Base-by-base conservation (phyloP, 1,140 invertebrate genomes). In the Dinothrombium tinctorium region DNA sequence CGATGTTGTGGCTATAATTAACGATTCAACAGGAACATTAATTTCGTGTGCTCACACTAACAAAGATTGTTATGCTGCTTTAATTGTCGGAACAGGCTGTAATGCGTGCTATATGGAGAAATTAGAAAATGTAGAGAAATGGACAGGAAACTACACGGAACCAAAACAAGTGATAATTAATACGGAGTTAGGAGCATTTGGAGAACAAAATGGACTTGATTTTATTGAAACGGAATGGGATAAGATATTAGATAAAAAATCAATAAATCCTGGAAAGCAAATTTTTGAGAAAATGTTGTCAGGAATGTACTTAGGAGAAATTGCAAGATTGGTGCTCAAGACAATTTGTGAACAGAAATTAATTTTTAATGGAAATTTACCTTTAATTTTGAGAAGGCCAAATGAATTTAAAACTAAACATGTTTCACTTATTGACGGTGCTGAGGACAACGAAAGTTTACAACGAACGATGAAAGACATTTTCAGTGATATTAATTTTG, bases 61-160 rank as follows among this genome's bases (percentile, higher is more conserved):
- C 53, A 69, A 64, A 45, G 69, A 76, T 50, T 90, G 83, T 61
- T 67, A 74, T 51, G 68, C 90, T 57, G 83, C 82, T 52, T 67
- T 92, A 33, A 92, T 92, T 56, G 72, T 89, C 48, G 83, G 83
- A 4, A 95, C 87, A 3, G 89, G 87, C 14, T 82, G 76, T 45
- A 98, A 96, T 62, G 87, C 87, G 0, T 96, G 90, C 57, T 98
- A 96, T 55, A 79, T 96, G 22, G 92, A 98, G 55, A 74, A 75
- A 51, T 69, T 77, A 37, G 61, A 69, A 39, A 75, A 76, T 50
- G 69, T 72, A 6, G 22, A 41, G 14, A 45, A 40, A 33, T 40
- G 37, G 42, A n/a, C 8, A 14, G 31, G 9, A 5, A 39, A 46
- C 24, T 35, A 46, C 28, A 33, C 9, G 8, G 43, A 46, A 15